Base-by-base conservation (phyloP, 2,888 invertebrate genomes). In the Eurois occulta region DNA sequence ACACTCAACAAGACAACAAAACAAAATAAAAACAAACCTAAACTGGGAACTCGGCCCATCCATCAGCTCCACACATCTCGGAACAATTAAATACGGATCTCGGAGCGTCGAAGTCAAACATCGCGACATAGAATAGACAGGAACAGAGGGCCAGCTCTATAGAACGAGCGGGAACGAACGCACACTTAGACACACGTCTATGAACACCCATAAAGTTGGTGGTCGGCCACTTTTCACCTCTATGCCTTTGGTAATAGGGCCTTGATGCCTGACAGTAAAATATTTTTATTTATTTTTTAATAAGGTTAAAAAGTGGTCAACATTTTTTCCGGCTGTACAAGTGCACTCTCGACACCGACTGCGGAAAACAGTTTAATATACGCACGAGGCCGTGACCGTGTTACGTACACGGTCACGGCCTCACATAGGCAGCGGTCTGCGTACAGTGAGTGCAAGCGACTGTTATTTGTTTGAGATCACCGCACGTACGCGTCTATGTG, bases 51-150 rank as follows among this genome's bases (percentile, higher is more conserved):
- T 82, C 60, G 70, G 83, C 67, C 77, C 82, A 93, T 91, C 93
- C 90, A 91, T 92, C 92, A 91, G 90, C 83, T 77, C 84, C 86
- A 87, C 90, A 87, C 90, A 89, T 88, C 87, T 88, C 80, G 78
- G 81, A 82, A 87, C 90, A 88, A 88, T 94, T 94, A 94, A 93
- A 93, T 91, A 87, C 84, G 90, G 88, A 91, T 92, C 89, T 89
- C 89, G 86, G 83, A 78, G 83, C 81, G 83, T 78, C 86, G 88
- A 87, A 91, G 90, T 91, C 90, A 83, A 86, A 85, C 87, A 87
- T 79, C 82, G 90, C 16, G 48, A 32, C 66, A 60, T 35, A 28
- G 77, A 77, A 52, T 38, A 52, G 8, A 43, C 1, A 5, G 2
- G 11, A 21, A 16, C 83, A 79, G 83, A 79, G 66, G 48, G 28